Percentiles rank a stretch among this genome's conserved stretches.
phyloP scores from a whole-genome alignment of 2,113 vertebrate genomes.

The Onychostoma macrolepis region DNA sequence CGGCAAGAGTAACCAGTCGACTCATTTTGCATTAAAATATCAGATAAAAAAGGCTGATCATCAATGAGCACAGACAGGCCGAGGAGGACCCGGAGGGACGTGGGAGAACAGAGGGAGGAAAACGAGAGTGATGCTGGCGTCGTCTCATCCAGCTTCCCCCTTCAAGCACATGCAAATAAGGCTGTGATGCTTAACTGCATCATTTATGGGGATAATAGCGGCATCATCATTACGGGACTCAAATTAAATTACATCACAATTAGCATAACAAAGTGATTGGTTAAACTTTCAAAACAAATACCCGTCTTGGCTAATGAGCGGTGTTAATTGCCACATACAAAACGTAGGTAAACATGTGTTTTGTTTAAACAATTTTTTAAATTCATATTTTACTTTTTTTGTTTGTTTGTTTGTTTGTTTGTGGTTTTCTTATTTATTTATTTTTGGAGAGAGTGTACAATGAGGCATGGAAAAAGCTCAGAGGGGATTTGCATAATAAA shows the following conservation, averaged over 20 bases:
- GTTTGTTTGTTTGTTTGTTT: background rate
- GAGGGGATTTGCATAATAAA: constrained; percentile 97
- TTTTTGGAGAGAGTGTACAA: constrained; percentile 6
- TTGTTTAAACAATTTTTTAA: constrained; percentile 87
- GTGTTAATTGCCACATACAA: constrained; percentile 99
- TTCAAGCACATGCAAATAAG: constrained; percentile 99
- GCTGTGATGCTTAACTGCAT: constrained; percentile 99
- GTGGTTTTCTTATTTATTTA: constrained; percentile 72
- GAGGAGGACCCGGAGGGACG: constrained; percentile 93
- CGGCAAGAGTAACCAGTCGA: constrained; percentile 84
- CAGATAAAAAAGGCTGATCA: constrained; percentile 94
- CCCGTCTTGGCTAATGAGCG: constrained; percentile 95
- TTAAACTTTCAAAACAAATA: constrained; percentile 99
- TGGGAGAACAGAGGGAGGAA: constrained; percentile 88
- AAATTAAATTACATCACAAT: constrained; percentile 99
- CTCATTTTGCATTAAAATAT: constrained; percentile 81
- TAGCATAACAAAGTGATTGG: constrained; percentile 99
- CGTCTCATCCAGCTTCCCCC: constrained; percentile 85
- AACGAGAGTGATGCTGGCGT: constrained; percentile 87
- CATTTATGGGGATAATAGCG: constrained; percentile 99
- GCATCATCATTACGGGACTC: constrained; percentile 99
- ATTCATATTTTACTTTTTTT: constrained; percentile 48
- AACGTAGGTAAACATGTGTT: constrained; percentile 96
- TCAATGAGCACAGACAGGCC: constrained; percentile 91
- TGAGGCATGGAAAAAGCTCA: constrained; percentile 75